Base-by-base conservation (phyloP, 1,140 invertebrate genomes). In the Trachymyrmex septentrionalis region DNA sequence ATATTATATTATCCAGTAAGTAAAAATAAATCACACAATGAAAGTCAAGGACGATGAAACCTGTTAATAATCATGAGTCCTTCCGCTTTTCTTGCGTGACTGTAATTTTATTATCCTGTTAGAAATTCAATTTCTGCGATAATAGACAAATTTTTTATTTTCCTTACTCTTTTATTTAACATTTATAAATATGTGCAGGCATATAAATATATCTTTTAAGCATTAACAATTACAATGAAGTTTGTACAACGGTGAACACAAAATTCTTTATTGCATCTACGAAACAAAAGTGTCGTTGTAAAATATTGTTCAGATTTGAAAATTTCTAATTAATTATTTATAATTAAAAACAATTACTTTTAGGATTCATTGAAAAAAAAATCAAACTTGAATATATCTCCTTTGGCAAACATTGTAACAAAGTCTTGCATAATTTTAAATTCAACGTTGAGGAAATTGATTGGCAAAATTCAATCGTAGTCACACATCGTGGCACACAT, bases 41-140 rank as follows among this genome's bases (percentile, higher is more conserved):
- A 82, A 73, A 84, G 55, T 84, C 69, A 84, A 84, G 69, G 80
- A 75, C 69, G 19, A 84, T 73, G 53, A 84, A 84, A 84, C 80
- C 38, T 84, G 55, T 84, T 75, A 75, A 73, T 61, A 21, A 53
- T 27, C 30, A 14, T 30, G 30, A 19, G 19, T 82, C 19, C 67
- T 73, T 73, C 75, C n/a, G n/a, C 14, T 61, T 48, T 75, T 50
- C 38, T 84, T 50, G 38, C 80, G 34, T 82, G 80, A 73, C 53
- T 24, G 16, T 30, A 75, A 84, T 80, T 44, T 80, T 67, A 67
- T 80, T 55, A 67, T 61, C 19, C 21, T 14, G 48, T 71, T 81
- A 67, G 48, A 73, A 72, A 73, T 61, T 75, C 75, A 73, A 75
- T 73, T 27, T 50, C 10, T 19, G 24, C 10, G 34, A 73, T 44